Percentiles rank a stretch among this genome's conserved stretches.
Evolutionary conservation across 2,888 invertebrate species (phyloP).

Genomic region (Ischnura elegans): DNA sequence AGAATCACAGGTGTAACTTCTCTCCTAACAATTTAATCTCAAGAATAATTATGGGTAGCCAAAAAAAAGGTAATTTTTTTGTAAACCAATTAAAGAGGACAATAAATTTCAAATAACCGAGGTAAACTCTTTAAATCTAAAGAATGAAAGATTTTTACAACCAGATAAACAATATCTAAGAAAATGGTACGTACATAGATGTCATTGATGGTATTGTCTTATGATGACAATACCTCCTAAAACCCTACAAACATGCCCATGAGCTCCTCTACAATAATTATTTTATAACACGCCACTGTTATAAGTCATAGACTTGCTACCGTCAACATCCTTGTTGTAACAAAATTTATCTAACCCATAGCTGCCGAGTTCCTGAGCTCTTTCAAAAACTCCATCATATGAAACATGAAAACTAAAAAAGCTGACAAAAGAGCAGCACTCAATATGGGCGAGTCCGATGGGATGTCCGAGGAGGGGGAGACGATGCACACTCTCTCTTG

Average conservation of each 20-base stretch:
- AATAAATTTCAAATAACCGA: no score
- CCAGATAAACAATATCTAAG: background rate
- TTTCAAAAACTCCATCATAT: background rate
- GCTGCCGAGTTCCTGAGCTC: slow-evolving; percentile 57
- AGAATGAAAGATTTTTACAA: no score
- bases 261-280: slow-evolving; percentile 30
- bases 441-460: slow-evolving; percentile 19
- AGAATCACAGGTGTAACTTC: slow-evolving; percentile 30
- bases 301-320: background rate
- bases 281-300: background rate
- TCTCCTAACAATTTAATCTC: background rate
- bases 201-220: background rate
- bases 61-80: no score
- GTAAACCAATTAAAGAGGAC: no score
- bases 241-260: slow-evolving; percentile 32
- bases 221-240: background rate
- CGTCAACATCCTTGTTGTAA: slow-evolving; percentile 5
- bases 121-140: no score
- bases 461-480: background rate
- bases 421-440: slow-evolving; percentile 26
- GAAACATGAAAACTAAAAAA: slow-evolving; percentile 37
- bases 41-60: background rate
- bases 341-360: slow-evolving; percentile 45
- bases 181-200: background rate
- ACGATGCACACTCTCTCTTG: background rate